Evolutionary conservation across 2,888 invertebrate species (phyloP), one percentile per base, ranked within the genome.

Genomic region (Cerastis leucographa): DNA sequence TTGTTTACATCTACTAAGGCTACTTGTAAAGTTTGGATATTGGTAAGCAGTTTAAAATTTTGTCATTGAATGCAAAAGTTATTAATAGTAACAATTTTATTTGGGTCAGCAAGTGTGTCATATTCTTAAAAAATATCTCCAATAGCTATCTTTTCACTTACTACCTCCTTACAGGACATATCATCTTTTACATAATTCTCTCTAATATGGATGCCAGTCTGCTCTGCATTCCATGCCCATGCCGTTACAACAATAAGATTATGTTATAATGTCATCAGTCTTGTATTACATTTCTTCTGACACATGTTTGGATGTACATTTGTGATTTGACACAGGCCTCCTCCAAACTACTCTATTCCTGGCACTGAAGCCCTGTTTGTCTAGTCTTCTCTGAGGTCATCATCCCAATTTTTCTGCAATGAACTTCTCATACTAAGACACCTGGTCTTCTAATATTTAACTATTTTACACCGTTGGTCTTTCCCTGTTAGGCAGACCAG

Each of bases 31-130:
- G 19, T 22, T 22, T n/a, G 56, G 8, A 35, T 12, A 49, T 54
- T 29, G 66, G 66, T 77, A 54, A 80, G 78, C 22, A 64, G 51
- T 77, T 44, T 25, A 14, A 54, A 22, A 22, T 25, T 8, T 46
- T 35, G n/a, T 22, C 0, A 17, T 44, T 22, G 14, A 40, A 19
- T 44, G 17, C 0, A 17, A 66, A 2, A 35, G 35, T 35, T 35
- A 29, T n/a, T 42, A 8, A 35, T 11, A 29, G 51, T 7, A 22
- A 49, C 25, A 25, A 17, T 4, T 62, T 62, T 35, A 62, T 44
- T 77, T 64, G 42, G 25, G 25, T 35, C 22, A 44, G 22, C 7
- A 29, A 56, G n/a, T 35, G 29, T 61, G 14, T 22, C 6, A 11
- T 44, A 12, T 44, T 65, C 22, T 14, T 14, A 17, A 17, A 42